phyloP scores from a whole-genome alignment of 2,888 invertebrate genomes.

The Flabesymbios commensalis region DNA sequence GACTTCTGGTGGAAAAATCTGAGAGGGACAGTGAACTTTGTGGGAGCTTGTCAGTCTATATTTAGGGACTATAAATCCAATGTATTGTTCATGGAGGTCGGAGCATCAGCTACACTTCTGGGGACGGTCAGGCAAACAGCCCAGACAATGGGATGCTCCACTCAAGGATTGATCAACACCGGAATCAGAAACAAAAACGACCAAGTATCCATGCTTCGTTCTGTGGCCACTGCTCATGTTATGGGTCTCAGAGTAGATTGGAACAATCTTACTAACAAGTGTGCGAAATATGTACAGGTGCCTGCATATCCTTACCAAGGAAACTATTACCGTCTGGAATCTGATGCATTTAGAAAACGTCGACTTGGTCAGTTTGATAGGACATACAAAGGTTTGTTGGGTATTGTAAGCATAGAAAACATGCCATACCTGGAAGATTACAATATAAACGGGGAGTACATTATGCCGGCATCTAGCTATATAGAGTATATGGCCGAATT shows the following conservation, averaged over 20 bases:
- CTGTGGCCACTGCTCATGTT: background rate
- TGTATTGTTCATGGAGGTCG: slow-evolving; percentile 16
- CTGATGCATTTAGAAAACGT: background rate
- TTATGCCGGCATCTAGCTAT: background rate
- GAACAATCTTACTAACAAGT: slow-evolving; percentile 7
- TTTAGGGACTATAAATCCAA: slow-evolving; percentile 16
- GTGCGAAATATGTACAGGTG: slow-evolving; percentile 13
- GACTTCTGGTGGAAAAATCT: slow-evolving; percentile 22
- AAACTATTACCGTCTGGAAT: background rate
- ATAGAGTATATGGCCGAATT: slow-evolving; percentile 2
- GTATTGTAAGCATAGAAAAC: background rate
- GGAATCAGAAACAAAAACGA: background rate
- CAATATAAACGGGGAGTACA: background rate
- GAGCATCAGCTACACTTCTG: slow-evolving; percentile 17
- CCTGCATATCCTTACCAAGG: slow-evolving; percentile 21
- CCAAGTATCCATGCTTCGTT: background rate
- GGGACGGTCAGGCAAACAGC: slow-evolving; percentile 11
- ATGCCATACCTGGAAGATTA: background rate
- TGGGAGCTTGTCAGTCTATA: slow-evolving; percentile 8
- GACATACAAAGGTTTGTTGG: background rate
- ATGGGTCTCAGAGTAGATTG: slow-evolving; percentile 13
- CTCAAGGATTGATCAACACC: background rate
- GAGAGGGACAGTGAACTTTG: slow-evolving; percentile 15
- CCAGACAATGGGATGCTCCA: background rate
- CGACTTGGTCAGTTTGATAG: background rate